Conservation (phyloP, 1,140 invertebrate species). For the Eufriesea mexicana region DNA sequence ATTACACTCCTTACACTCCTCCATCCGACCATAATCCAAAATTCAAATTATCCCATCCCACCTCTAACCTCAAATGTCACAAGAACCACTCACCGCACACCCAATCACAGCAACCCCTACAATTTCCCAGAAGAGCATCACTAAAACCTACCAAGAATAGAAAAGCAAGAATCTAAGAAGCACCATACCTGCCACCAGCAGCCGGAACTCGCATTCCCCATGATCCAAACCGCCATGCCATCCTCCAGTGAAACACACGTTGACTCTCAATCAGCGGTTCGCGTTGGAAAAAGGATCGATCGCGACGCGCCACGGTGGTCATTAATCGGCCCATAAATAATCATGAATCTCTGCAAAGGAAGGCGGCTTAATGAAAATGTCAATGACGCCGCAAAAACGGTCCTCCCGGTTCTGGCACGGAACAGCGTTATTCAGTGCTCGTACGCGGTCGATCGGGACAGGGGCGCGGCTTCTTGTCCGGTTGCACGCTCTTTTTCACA, state of each 20-base stretch:
- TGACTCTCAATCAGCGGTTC: neutral
- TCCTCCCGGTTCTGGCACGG: neutral
- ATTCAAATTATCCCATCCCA: too few relatives aligned
- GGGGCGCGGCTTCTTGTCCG: constrained; percentile 38
- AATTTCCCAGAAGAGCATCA: too few relatives aligned
- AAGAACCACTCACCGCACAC: too few relatives aligned
- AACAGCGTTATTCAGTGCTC: constrained; percentile 45
- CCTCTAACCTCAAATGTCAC: too few relatives aligned
- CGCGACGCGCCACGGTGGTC: constrained; percentile 15
- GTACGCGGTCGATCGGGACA: neutral
- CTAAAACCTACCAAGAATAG: too few relatives aligned
- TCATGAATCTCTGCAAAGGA: constrained; percentile 46
- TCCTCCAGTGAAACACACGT: neutral
- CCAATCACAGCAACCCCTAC: too few relatives aligned
- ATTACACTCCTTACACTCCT: too few relatives aligned
- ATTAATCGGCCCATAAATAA: constrained; percentile 59
- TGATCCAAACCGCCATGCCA: neutral
- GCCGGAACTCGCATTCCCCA: neutral
- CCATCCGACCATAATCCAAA: too few relatives aligned
- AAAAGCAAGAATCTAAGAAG: too few relatives aligned
- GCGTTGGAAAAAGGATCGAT: constrained; percentile 31
- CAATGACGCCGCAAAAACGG: constrained; percentile 42
- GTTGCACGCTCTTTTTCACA: constrained; percentile 21
- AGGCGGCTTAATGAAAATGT: constrained; percentile 60
- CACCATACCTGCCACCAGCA: too few relatives aligned